phyloP scores from a whole-genome alignment of 2,888 invertebrate genomes.

The Melanotus villosus region DNA sequence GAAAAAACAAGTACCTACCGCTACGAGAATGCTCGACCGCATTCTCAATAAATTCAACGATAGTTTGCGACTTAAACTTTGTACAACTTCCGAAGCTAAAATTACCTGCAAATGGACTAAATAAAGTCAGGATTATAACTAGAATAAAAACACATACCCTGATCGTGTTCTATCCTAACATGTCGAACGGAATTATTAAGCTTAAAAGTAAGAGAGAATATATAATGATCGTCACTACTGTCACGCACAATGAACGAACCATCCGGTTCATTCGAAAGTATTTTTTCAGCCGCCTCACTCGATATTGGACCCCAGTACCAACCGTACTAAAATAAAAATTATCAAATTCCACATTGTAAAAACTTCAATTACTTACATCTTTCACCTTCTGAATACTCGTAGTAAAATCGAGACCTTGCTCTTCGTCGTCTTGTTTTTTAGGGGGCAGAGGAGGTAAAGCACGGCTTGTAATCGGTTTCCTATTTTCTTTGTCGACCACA shows the following conservation, averaged over 20 bases:
- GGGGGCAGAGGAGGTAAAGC: constrained; percentile 78
- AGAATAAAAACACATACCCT: too few relatives aligned
- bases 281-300: constrained; percentile 92
- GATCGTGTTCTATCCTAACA: constrained; percentile 95
- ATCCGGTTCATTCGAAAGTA: constrained; percentile 91
- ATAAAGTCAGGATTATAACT: too few relatives aligned
- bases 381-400: constrained; percentile 94
- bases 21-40: constrained; percentile 95
- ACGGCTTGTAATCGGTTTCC: constrained; percentile 74
- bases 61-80: constrained; percentile 94
- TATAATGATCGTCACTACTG: constrained; percentile 95
- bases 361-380: constrained; percentile 78
- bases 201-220: constrained; percentile 94
- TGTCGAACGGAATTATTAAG: constrained; percentile 91
- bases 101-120: constrained; percentile 76
- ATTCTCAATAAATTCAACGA: constrained; percentile 95
- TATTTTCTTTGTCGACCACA: constrained; percentile 63
- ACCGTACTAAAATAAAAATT: constrained; percentile 81
- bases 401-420: constrained; percentile 82
- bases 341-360: neutral
- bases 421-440: constrained; percentile 58
- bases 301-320: constrained; percentile 98
- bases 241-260: constrained; percentile 95
- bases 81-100: constrained; percentile 96
- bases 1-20: constrained; percentile 92